Conservation (phyloP, 2,888 invertebrate genomes). For the Isotomurus palustris region DNA sequence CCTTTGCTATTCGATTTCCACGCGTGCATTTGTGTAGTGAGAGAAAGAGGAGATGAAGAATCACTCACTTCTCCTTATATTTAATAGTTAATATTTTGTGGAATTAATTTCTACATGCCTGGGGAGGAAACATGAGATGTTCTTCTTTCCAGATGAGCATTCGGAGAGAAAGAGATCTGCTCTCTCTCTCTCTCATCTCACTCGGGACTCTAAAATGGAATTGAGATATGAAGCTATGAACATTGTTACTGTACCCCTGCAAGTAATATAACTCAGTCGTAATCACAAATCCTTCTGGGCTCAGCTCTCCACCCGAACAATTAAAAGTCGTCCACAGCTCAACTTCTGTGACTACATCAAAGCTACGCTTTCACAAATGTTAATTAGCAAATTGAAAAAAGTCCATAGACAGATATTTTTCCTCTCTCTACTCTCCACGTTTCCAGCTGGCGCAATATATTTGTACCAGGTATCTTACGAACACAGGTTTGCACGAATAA, state of each 20-base stretch:
- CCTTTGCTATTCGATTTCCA: constrained; percentile 37
- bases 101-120: constrained; percentile 48
- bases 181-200: constrained; percentile 5
- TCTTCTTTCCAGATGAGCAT: constrained; percentile 39
- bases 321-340: too few relatives aligned
- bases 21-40: constrained; percentile 13
- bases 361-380: neutral
- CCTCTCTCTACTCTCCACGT: too few relatives aligned
- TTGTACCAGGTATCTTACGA: too few relatives aligned
- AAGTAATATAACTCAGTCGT: too few relatives aligned
- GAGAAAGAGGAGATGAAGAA: neutral
- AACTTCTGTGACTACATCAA: too few relatives aligned
- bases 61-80: constrained; percentile 32
- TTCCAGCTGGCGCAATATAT: too few relatives aligned
- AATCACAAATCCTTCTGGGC: too few relatives aligned
- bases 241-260: neutral
- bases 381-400: constrained; percentile 5
- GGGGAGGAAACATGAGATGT: constrained; percentile 47
- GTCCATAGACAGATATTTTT: too few relatives aligned
- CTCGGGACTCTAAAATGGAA: too few relatives aligned
- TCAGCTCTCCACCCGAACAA: too few relatives aligned
- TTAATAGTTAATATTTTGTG: constrained; percentile 48
- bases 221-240: constrained; percentile 20
- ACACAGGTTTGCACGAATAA: too few relatives aligned
- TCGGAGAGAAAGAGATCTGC: constrained; percentile 10